Evolutionary conservation across 1,140 invertebrate genomes (phyloP), one percentile per base, ranked within the genome.

Genomic region (Diuraphis noxia): DNA sequence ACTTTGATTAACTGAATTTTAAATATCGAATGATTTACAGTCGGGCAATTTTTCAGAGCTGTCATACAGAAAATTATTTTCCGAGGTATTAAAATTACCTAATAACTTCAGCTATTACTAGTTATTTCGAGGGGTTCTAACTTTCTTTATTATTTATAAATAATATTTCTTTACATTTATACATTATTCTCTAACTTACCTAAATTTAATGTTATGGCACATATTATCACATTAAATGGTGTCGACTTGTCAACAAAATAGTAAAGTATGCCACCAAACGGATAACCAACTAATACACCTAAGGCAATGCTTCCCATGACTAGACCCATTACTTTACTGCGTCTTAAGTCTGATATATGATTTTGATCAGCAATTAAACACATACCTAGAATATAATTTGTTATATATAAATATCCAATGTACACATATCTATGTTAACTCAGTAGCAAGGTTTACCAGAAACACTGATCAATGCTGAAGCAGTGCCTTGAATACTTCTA

Each of bases 401-500:
- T 82, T 40, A 41, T 30, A 5, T 5, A 36, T 79, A 36, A 13
- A 36, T 23, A 46, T 46, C 3, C 30, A 13, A 7, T 46, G 1
- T 85, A n/a, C n/a, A n/a, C n/a, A n/a, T n/a, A 49, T 85, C 34
- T 46, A 85, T 34, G 6, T 34, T 46, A 49, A 19, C 2, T 34
- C 49, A 49, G 13, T 43, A 46, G 17, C 2, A 46, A 34, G 8
- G 2, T n/a, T 10, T 96, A 94, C 97, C 96, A 92, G 96, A 96
- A 6, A 97, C 96, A 30, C 95, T 95, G 91, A 97, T 96, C 92
- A 96, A 97, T 0, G 97, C 96, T 19, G 97, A 98, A 23, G 97
- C 97, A 81, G 98, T 94, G 2, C 98, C 98, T 94, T 98, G 98
- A 49, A 98, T 94, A 93, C 97, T 97, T 92, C 98, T 94, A 0